Evolutionary conservation across 2,888 invertebrate species (phyloP).

Genomic region (Hydrotaea diabolus): DNA sequence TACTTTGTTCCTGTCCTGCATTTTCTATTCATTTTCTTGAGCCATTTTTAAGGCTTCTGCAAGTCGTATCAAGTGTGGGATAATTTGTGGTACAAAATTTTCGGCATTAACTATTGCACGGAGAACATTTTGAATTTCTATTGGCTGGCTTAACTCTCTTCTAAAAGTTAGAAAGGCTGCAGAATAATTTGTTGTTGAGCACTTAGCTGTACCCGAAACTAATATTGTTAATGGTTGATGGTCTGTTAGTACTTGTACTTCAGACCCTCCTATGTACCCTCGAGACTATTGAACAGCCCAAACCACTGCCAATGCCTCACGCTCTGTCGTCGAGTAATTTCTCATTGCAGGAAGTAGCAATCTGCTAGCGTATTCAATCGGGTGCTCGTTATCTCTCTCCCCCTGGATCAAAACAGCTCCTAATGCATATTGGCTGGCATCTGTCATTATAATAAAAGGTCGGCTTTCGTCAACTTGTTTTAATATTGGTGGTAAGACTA

Average conservation of each 20-base stretch:
- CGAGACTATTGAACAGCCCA: conserved; percentile 78
- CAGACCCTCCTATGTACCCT: conserved; percentile 77
- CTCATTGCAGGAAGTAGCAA: conserved; percentile 72
- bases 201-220: conserved; percentile 74
- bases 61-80: conserved; percentile 32
- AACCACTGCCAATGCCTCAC: conserved; percentile 75
- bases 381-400: conserved; percentile 66
- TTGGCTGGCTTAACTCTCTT: conserved; percentile 72
- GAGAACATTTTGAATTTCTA: conserved; percentile 71
- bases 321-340: conserved; percentile 79
- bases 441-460: conserved; percentile 55
- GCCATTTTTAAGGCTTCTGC: conserved; percentile 28
- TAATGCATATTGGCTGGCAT: conserved; percentile 62
- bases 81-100: conserved; percentile 44
- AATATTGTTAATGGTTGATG: conserved; percentile 76
- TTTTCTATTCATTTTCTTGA: conserved; percentile 63
- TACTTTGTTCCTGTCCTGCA: conserved; percentile 69
- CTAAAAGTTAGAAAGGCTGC: conserved; percentile 75
- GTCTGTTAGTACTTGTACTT: conserved; percentile 78
- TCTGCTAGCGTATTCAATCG: conserved; percentile 72
- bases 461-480: conserved; percentile 48
- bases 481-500: conserved; percentile 49
- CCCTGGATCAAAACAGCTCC: conserved; percentile 62
- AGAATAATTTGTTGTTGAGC: conserved; percentile 71
- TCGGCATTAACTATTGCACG: conserved; percentile 69